A percentile compares a stretch with the other conserved stretches of the same genome.
phyloP scores from a whole-genome alignment of 2,113 vertebrate genomes.

The Polyodon spathula region DNA sequence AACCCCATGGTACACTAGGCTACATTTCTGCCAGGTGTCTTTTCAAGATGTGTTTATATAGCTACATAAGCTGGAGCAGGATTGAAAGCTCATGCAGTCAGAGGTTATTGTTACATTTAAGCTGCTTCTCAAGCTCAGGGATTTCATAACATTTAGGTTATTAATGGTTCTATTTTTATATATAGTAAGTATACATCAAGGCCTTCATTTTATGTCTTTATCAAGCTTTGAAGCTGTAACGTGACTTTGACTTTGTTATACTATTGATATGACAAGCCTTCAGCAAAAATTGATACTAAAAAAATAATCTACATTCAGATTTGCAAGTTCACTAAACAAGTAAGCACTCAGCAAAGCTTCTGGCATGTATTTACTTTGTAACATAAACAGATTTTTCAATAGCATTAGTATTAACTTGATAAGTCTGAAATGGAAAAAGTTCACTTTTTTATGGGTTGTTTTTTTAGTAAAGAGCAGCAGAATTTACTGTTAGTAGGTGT shows the following conservation, averaged over 20 bases:
- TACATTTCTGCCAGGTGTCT: conserved; percentile 31
- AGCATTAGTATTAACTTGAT: conserved; percentile 5
- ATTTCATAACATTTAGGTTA: too few relatives aligned
- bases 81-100: conserved; percentile 55
- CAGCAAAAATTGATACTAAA: conserved; percentile 13
- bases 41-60: conserved; percentile 4
- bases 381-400: too few relatives aligned
- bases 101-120: not conserved
- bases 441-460: conserved; percentile 9
- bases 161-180: too few relatives aligned
- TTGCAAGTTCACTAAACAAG: conserved; percentile 25
- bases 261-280: conserved; percentile 10
- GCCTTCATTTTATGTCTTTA: too few relatives aligned
- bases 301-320: conserved; percentile 28
- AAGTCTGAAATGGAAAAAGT: not conserved
- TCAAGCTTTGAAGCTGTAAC: too few relatives aligned
- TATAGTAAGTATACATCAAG: too few relatives aligned
- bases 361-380: too few relatives aligned
- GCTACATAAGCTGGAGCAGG: conserved; percentile 22
- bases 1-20: conserved; percentile 30
- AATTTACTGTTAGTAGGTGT: not conserved
- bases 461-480: too few relatives aligned
- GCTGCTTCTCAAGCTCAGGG: conserved; percentile 12
- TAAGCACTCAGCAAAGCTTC: not conserved
- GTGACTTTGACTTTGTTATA: too few relatives aligned